Conservation (phyloP, 2,888 invertebrate species). For the Pristionchus mayeri region DNA sequence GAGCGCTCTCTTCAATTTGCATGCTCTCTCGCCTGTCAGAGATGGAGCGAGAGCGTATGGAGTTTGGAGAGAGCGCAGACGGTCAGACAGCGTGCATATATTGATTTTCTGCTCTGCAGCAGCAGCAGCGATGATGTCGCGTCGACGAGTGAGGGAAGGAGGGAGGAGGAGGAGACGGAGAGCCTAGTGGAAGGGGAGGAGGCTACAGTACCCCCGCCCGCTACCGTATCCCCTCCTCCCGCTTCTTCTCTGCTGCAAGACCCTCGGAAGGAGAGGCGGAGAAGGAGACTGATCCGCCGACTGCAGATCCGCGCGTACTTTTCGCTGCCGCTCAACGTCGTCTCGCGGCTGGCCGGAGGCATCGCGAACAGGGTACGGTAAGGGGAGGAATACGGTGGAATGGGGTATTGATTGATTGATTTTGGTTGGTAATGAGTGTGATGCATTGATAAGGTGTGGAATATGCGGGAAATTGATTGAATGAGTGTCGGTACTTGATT, state of each 20-base stretch:
- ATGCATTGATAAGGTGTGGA: background rate
- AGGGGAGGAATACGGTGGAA: background rate
- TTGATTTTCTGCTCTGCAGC: background rate
- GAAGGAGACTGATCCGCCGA: background rate
- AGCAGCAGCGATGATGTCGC: conserved; percentile 34
- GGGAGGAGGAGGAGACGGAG: background rate
- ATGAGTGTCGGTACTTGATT: too few relatives aligned
- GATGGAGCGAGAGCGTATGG: too few relatives aligned
- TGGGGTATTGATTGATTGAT: background rate
- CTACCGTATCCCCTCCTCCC: too few relatives aligned
- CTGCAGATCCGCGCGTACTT: conserved; percentile 74
- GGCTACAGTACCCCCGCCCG: background rate
- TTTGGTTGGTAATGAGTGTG: too few relatives aligned
- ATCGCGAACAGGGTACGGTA: conserved; percentile 56
- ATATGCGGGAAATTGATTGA: background rate
- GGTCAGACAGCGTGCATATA: too few relatives aligned
- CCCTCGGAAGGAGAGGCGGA: background rate
- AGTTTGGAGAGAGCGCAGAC: too few relatives aligned
- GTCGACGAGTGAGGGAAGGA: background rate
- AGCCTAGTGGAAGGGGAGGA: background rate
- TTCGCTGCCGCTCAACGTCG: conserved; percentile 69
- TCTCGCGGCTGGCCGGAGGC: conserved; percentile 63
- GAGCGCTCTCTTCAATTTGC: too few relatives aligned
- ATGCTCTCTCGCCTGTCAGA: too few relatives aligned
- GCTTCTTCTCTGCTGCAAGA: too few relatives aligned